Evolutionary conservation across 2,113 vertebrate species (phyloP).

Genomic region (Gymnorhina tibicen): DNA sequence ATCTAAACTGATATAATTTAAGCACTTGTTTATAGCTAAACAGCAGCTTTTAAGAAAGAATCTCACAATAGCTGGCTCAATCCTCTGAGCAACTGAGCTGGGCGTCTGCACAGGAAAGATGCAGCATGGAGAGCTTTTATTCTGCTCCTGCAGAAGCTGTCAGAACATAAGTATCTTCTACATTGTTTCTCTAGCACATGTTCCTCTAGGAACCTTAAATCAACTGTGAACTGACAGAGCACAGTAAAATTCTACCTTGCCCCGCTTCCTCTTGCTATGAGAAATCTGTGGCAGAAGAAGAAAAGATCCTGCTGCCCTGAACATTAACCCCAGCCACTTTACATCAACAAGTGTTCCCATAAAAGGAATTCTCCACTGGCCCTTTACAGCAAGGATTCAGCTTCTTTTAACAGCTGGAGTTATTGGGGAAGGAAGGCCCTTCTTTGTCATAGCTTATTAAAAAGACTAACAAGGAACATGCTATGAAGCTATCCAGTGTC

Average conservation of each 20-base stretch:
- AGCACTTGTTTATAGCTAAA: neutral
- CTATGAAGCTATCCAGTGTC: neutral
- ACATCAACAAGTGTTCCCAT: neutral
- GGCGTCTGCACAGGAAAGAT: neutral
- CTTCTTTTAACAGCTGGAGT: neutral
- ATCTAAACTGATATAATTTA: neutral
- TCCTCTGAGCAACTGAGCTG: neutral
- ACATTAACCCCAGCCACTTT: neutral
- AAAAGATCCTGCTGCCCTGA: neutral
- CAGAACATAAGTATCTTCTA: neutral
- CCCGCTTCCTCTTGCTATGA: neutral
- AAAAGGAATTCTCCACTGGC: conserved; percentile 2
- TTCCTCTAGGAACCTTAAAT: conserved; percentile 33
- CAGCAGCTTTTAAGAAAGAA: neutral
- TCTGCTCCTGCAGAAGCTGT: conserved; percentile 8
- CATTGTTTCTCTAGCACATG: neutral
- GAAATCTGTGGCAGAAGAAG: neutral
- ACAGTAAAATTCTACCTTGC: neutral
- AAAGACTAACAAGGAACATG: neutral
- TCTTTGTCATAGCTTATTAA: neutral
- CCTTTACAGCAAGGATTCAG: neutral
- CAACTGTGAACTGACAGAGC: neutral
- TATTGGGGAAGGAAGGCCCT: neutral
- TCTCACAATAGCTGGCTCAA: neutral
- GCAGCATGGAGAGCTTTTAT: neutral